These are phyloP conservation scores for Acropternis orthonyx DNA, from an alignment of 2,797 vertebrate genomes.

Conservation along the genomic window DNA sequence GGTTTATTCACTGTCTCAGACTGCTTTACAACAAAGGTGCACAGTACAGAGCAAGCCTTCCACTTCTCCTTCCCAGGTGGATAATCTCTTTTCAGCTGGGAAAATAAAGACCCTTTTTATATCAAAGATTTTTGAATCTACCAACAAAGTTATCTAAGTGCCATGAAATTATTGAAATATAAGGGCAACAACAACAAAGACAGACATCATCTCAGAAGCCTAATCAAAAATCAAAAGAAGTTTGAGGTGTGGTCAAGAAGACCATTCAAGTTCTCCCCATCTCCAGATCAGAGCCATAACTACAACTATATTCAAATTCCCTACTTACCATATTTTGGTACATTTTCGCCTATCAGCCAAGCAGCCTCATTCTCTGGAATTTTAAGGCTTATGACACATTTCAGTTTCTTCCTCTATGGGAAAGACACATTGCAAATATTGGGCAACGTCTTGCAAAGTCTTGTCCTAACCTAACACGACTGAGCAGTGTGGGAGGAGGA, in stretches of 20 bases:
- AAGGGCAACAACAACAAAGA: background rate
- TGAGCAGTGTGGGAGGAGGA: constrained; percentile 63
- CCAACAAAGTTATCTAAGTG: background rate
- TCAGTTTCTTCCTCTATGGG: constrained; percentile 29
- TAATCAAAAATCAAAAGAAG: background rate
- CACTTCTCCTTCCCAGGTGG: background rate
- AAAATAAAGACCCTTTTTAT: background rate
- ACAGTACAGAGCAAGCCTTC: background rate
- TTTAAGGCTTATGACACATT: constrained; percentile 30
- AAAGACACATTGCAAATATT: constrained; percentile 53
- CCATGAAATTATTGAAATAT: background rate
- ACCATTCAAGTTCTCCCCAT: background rate
- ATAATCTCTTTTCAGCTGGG: background rate
- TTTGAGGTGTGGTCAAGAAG: background rate
- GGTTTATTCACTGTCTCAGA: background rate
- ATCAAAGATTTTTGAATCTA: background rate
- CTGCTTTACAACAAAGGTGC: background rate
- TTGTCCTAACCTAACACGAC: constrained; percentile 61
- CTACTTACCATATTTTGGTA: background rate
- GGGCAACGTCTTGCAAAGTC: constrained; percentile 19
- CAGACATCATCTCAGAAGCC: background rate
- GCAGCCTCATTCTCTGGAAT: background rate
- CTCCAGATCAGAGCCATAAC: background rate
- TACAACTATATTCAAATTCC: background rate
- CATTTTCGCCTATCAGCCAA: background rate